These are phyloP conservation scores for Fopius arisanus DNA, from an alignment of 1,140 invertebrate species.

Conservation along the genomic window DNA sequence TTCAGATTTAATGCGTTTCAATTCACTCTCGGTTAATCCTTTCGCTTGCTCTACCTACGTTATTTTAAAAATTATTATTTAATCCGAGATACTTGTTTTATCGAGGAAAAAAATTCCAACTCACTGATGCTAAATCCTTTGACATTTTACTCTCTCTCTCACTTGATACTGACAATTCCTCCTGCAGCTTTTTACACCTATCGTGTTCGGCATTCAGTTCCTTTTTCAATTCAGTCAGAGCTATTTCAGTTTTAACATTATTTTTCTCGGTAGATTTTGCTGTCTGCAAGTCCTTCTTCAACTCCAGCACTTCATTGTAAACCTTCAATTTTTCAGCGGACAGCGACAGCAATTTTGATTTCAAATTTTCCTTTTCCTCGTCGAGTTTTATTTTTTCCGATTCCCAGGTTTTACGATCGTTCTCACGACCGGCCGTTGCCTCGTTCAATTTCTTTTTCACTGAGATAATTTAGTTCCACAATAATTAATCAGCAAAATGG, in stretches of 20 bases:
- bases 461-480: too few species aligned
- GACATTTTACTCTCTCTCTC: conserved; percentile 56
- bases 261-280: conserved; percentile 55
- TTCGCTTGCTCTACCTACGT: conserved; percentile 54
- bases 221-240: conserved; percentile 53
- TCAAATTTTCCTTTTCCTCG: conserved; percentile 68
- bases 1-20: conserved; percentile 57
- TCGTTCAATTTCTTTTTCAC: conserved; percentile 68
- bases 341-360: conserved; percentile 63
- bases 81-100: background rate
- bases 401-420: conserved; percentile 63
- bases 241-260: conserved; percentile 50
- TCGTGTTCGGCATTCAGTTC: conserved; percentile 58
- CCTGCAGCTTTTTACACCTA: conserved; percentile 56
- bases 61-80: background rate
- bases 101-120: conserved; percentile 18
- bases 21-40: conserved; percentile 51
- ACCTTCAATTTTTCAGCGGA: conserved; percentile 61
- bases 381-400: conserved; percentile 68
- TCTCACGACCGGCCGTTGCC: conserved; percentile 66
- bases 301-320: conserved; percentile 56
- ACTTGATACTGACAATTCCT: conserved; percentile 53
- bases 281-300: conserved; percentile 58
- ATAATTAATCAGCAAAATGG: too few species aligned
- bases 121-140: conserved; percentile 54